Conservation (phyloP, 1,140 invertebrate genomes). For the Chironomus tepperi region DNA sequence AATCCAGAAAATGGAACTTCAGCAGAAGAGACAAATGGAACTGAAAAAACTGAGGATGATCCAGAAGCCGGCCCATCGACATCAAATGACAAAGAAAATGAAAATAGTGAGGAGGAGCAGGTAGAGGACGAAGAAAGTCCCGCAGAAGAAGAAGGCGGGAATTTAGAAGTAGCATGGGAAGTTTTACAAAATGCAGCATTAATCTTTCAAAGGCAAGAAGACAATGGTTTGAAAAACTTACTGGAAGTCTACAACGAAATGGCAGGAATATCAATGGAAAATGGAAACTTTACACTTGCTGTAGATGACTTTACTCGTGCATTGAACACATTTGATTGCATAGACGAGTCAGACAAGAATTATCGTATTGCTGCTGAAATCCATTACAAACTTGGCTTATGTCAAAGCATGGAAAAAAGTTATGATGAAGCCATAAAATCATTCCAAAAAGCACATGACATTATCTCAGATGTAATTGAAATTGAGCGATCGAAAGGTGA, state of each 20-base stretch:
- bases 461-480: conserved; percentile 36
- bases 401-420: conserved; percentile 33
- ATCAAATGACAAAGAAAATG: conserved; percentile 35
- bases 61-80: conserved; percentile 32
- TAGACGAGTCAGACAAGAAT: conserved; percentile 32
- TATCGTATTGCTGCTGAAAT: conserved; percentile 37
- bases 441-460: conserved; percentile 33
- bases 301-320: conserved; percentile 60
- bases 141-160: conserved; percentile 31
- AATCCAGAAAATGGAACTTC: too few species aligned
- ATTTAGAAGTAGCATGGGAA: conserved; percentile 81
- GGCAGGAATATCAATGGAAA: conserved; percentile 73
- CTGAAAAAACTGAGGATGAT: conserved; percentile 34
- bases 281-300: conserved; percentile 63
- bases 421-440: conserved; percentile 27
- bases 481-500: conserved; percentile 32
- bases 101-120: conserved; percentile 23
- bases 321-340: conserved; percentile 33
- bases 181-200: conserved; percentile 74
- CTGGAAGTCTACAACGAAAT: conserved; percentile 35
- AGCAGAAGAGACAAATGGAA: too few species aligned
- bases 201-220: conserved; percentile 54
- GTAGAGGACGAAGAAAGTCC: background rate
- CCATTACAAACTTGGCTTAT: conserved; percentile 39
- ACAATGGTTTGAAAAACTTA: conserved; percentile 39